Conservation (phyloP, 2,797 vertebrate species). For the Sciurus carolinensis region DNA sequence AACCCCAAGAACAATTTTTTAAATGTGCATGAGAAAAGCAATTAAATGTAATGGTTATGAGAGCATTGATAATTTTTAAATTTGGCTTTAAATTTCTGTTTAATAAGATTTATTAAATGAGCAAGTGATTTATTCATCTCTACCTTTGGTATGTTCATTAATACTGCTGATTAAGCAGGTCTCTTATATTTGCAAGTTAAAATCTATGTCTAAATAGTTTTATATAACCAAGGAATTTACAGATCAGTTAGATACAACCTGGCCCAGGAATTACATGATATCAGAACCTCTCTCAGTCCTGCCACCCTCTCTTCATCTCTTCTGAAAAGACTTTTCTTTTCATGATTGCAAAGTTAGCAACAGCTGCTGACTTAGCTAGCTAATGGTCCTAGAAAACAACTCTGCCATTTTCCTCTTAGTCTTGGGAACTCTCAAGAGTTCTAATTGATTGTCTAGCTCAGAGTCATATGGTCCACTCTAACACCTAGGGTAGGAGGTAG, state of each 20-base stretch:
- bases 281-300: neutral
- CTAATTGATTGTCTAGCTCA: neutral
- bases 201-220: conserved; percentile 7
- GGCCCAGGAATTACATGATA: neutral
- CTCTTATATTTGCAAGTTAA: neutral
- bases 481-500: neutral
- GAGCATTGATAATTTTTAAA: conserved; percentile 45
- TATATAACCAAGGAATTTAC: neutral
- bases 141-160: neutral
- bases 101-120: neutral
- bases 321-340: neutral
- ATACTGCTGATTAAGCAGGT: neutral
- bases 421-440: neutral
- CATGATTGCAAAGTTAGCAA: neutral
- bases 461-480: neutral
- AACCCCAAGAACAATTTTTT: neutral
- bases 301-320: neutral
- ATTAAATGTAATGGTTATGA: conserved; percentile 27
- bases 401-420: neutral
- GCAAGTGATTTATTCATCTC: neutral
- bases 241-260: neutral
- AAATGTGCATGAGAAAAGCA: neutral
- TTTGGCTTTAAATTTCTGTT: conserved; percentile 59
- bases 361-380: neutral
- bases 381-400: neutral